These are phyloP conservation scores for Drosophila birchii DNA, from an alignment of 2,888 invertebrate genomes.

Conservation along the genomic window DNA sequence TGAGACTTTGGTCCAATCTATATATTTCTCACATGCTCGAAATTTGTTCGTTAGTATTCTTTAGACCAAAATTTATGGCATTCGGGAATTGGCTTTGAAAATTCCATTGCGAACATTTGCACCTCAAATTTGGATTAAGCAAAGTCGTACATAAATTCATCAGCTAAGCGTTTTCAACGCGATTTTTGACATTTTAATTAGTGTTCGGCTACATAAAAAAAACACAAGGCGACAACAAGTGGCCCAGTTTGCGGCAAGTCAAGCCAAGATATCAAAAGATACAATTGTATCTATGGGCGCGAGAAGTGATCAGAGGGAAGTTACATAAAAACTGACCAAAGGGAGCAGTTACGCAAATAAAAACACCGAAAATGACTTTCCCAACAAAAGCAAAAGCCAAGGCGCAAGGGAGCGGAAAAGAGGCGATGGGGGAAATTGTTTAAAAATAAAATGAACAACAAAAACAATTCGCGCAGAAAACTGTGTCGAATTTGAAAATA, in stretches of 20 bases:
- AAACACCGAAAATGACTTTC: constrained; percentile 76
- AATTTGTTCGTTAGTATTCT: constrained; percentile 3
- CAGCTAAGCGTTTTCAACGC: constrained; percentile 58
- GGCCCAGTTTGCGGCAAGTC: constrained; percentile 67
- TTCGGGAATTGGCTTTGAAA: constrained; percentile 66
- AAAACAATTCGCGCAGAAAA: constrained; percentile 75
- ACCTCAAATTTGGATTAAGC: constrained; percentile 38
- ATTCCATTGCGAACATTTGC: constrained; percentile 60
- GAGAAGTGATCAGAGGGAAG: constrained; percentile 52
- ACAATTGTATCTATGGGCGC: constrained; percentile 61
- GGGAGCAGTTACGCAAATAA: constrained; percentile 72
- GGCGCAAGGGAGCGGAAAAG: constrained; percentile 2
- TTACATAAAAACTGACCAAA: constrained; percentile 64
- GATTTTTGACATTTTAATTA: constrained; percentile 79
- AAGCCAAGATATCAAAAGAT: constrained; percentile 51
- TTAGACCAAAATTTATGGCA: constrained; percentile 40
- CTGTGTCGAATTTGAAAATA: constrained; percentile 81
- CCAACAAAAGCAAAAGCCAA: constrained; percentile 21
- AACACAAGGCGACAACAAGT: constrained; percentile 45
- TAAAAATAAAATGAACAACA: constrained; percentile 74
- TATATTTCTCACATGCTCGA: neutral
- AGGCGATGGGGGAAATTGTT: constrained; percentile 58
- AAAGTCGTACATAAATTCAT: constrained; percentile 67
- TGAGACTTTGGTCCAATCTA: neutral
- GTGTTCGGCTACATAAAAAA: constrained; percentile 59